Conservation (phyloP, 2,113 vertebrate species). For the Phocoena phocoena region DNA sequence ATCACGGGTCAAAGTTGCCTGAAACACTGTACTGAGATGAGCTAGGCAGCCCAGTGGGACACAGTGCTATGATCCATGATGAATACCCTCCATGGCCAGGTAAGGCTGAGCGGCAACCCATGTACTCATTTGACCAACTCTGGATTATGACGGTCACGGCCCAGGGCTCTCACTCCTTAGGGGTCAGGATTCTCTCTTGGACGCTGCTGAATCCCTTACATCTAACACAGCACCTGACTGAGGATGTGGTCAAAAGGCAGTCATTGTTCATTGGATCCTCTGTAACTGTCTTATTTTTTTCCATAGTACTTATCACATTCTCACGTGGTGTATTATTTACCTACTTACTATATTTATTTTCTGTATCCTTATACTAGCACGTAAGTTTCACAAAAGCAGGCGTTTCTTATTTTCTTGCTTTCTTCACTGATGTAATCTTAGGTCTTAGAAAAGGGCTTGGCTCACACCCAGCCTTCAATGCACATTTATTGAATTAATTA, state of each 20-base stretch:
- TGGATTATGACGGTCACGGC: not conserved
- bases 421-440: not conserved
- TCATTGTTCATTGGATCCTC: not conserved
- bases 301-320: not conserved
- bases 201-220: not conserved
- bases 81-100: not conserved
- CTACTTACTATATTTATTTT: not conserved
- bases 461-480: not conserved
- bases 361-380: not conserved
- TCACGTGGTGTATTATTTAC: not conserved
- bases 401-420: not conserved
- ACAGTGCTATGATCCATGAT: rapidly evolving
- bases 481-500: not conserved
- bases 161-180: not conserved
- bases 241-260: not conserved
- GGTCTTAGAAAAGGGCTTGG: not conserved
- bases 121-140: not conserved
- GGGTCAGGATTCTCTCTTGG: not conserved
- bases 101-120: rapidly evolving
- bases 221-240: not conserved
- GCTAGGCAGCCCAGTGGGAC: too few species aligned
- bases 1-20: not conserved
- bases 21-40: not conserved
- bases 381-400: not conserved
- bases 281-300: not conserved